Base-by-base conservation (phyloP, 2,113 vertebrate species). In the Felis chaus region DNA sequence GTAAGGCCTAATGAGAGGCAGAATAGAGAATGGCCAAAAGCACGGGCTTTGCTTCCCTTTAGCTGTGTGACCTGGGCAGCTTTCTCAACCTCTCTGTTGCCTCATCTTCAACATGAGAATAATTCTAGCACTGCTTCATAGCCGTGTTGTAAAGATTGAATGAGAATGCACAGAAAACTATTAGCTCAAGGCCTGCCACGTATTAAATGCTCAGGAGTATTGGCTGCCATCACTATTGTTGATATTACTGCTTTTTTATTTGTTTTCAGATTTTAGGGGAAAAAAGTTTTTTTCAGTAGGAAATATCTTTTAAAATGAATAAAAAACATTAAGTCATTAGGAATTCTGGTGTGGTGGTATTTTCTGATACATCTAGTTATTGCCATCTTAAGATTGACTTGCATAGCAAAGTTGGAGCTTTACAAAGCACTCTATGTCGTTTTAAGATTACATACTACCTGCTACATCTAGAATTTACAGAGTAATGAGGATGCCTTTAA, bases 231-330 rank as follows among this genome's bases (percentile, higher is more conserved):
- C 25, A 7, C 57, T 63, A 3, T 55, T 48, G 29, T 9, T 66
- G 25, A 31, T 50, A 25, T 39, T 27, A 79, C 57, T 86, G 41
- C 23, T 61, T 88, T 69, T 41, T 55, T 50, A 79, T 92, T 91
- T 90, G n/a, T 89, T 94, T 95, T 85, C 84, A 80, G 9, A 81
- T n/a, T 91, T 91, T 45, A 41, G 81, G 93, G 84, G 45, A 45
- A 41, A 87, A 65, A 45, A 81, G 29, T 4, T 4, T 92, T 86
- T 39, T 39, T 85, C 48, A 69, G 27, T 57, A 91, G 90, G 82
- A 91, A 85, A 71, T 94, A 27, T 11, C 45, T 86, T 95, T 61
- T 81, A 7, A 89, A 95, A 66, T 94, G 7, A 92, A 80, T 27
- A 81, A 85, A 88, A 91, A 85, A 33, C 25, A 71, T 65, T 63